phyloP scores from a whole-genome alignment of 2,888 invertebrate genomes.

The Synergus japonicus region DNA sequence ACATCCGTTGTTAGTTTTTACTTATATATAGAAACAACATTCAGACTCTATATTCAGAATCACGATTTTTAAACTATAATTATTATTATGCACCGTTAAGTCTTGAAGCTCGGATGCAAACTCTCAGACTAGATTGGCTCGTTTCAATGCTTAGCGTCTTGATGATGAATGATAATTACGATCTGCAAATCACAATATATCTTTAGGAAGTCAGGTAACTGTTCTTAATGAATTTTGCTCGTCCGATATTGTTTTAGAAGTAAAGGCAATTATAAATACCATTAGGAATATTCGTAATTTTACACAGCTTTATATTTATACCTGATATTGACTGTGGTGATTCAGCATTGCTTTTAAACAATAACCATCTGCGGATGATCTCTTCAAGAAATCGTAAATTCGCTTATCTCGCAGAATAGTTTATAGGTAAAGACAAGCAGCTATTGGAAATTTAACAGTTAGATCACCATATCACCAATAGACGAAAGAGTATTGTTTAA shows the following conservation, averaged over 20 bases:
- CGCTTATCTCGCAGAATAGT: not conserved
- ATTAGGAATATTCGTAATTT: not conserved
- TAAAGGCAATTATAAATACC: conserved; percentile 23
- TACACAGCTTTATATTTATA: not conserved
- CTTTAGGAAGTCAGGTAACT: conserved; percentile 33
- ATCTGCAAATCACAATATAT: conserved; percentile 39
- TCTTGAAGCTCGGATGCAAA: conserved; percentile 32
- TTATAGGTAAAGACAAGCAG: not conserved
- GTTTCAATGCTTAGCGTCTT: conserved; percentile 28
- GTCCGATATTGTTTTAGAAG: conserved; percentile 22
- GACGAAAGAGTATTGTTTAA: conserved; percentile 20
- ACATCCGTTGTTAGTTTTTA: not conserved
- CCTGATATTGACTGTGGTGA: not conserved
- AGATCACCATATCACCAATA: conserved; percentile 11
- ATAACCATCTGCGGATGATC: not conserved
- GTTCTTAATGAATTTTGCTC: conserved; percentile 20
- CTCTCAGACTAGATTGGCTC: conserved; percentile 26
- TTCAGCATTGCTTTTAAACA: not conserved
- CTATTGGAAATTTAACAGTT: conserved; percentile 16
- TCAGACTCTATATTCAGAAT: conserved; percentile 15
- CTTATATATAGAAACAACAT: not conserved
- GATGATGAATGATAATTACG: conserved; percentile 38
- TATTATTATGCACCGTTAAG: conserved; percentile 30
- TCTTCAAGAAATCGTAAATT: not conserved
- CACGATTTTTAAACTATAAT: conserved; percentile 24